These are phyloP conservation scores for Punctoribates punctum DNA, from an alignment of 2,888 invertebrate genomes.

Conservation along the genomic window DNA sequence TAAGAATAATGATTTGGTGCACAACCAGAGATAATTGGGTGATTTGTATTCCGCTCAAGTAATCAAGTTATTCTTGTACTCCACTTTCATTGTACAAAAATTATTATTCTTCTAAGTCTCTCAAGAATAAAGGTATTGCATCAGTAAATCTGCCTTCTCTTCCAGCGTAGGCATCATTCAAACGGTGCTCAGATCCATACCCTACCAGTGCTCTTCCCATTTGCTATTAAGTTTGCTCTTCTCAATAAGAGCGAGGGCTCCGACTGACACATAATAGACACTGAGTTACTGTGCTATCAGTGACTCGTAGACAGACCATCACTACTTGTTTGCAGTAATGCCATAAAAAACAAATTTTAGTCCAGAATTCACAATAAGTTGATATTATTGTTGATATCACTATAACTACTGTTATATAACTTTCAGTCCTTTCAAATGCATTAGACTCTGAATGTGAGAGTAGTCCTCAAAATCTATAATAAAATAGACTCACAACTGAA, in stretches of 20 bases:
- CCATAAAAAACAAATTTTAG: not conserved
- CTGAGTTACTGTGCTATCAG: not conserved
- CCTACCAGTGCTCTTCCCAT: not conserved
- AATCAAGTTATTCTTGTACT: slow-evolving; percentile 25
- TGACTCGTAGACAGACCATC: not conserved
- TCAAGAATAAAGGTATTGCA: slow-evolving; percentile 32
- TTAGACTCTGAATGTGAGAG: no score
- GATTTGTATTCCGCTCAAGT: slow-evolving; percentile 26
- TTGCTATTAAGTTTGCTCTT: not conserved
- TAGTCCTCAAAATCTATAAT: not conserved
- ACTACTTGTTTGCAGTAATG: not conserved
- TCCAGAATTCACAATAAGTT: not conserved
- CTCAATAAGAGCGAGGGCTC: no score
- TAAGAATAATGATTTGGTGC: slow-evolving; percentile 16
- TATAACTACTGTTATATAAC: no score
- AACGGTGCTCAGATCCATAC: not conserved
- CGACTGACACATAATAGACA: no score
- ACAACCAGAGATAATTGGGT: slow-evolving; percentile 5
- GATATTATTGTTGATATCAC: not conserved
- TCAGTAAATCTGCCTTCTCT: slow-evolving; percentile 25
- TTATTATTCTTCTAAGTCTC: slow-evolving; percentile 29
- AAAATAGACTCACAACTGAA: not conserved
- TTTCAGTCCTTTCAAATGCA: no score
- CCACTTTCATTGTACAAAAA: not conserved
- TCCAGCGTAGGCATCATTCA: slow-evolving; percentile 14